phyloP scores from a whole-genome alignment of 2,113 vertebrate species.

The Neomonachus schauinslandi region DNA sequence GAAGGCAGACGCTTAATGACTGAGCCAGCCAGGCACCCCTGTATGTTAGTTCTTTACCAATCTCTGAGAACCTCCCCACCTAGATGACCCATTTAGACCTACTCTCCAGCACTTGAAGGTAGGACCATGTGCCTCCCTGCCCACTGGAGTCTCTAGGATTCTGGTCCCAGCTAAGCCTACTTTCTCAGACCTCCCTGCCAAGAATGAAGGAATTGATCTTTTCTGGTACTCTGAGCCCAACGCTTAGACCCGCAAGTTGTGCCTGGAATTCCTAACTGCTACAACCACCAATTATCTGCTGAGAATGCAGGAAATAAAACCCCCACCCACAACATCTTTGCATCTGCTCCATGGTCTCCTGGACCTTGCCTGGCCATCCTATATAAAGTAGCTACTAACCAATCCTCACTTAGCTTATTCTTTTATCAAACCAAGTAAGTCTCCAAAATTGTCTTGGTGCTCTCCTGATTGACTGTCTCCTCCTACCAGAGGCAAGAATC shows the following conservation, averaged over 20 bases:
- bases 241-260: background rate
- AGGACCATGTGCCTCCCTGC: fast-evolving
- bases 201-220: background rate
- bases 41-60: background rate
- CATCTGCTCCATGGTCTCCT: background rate
- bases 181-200: background rate
- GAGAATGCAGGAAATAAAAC: background rate
- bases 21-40: too few species aligned
- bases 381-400: background rate
- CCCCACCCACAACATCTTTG: too few species aligned
- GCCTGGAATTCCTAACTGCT: background rate
- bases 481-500: background rate
- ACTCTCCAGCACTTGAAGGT: background rate
- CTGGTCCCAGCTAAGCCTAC: background rate
- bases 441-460: background rate
- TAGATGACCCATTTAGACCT: background rate
- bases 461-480: background rate
- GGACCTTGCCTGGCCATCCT: background rate
- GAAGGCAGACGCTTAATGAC: too few species aligned
- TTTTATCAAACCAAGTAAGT: background rate
- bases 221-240: background rate
- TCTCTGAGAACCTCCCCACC: background rate
- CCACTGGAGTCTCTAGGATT: too few species aligned
- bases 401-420: background rate
- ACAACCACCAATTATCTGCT: background rate